Conservation (phyloP, 1,140 invertebrate genomes). For the Fopius arisanus region DNA sequence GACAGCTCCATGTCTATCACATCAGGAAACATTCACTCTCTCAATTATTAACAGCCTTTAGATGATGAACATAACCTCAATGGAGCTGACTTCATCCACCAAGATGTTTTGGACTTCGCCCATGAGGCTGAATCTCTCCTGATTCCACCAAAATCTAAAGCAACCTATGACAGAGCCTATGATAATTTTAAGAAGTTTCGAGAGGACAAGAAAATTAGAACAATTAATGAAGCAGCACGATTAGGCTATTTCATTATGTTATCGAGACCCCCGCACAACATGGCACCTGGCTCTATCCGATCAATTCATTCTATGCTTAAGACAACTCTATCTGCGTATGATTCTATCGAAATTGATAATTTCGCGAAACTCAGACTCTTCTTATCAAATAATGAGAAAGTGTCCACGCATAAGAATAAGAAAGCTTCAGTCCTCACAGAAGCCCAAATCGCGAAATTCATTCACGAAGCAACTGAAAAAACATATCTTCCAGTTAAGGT, state of each 20-base stretch:
- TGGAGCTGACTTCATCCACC: not conserved
- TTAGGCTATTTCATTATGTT: not conserved
- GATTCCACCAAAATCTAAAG: not conserved
- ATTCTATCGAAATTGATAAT: not conserved
- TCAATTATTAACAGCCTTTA: not conserved
- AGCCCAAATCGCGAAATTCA: not conserved
- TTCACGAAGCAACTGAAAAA: constrained; percentile 47
- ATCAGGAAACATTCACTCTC: not conserved
- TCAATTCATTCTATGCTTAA: not conserved
- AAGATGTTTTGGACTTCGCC: not conserved
- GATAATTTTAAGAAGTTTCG: not conserved
- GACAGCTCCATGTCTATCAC: not conserved
- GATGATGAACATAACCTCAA: not conserved
- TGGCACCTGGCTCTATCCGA: not conserved
- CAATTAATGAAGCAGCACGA: not conserved
- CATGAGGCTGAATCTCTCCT: not conserved
- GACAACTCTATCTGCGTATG: not conserved
- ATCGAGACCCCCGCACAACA: not conserved
- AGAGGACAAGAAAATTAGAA: not conserved
- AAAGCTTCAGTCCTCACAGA: not conserved
- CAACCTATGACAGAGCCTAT: not conserved
- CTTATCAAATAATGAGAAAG: not conserved
- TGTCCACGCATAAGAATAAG: not conserved
- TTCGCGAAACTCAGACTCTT: not conserved
- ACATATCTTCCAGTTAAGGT: not conserved